phyloP scores from a whole-genome alignment of 1,140 invertebrate species.

The Holcopasites calliopsidis region DNA sequence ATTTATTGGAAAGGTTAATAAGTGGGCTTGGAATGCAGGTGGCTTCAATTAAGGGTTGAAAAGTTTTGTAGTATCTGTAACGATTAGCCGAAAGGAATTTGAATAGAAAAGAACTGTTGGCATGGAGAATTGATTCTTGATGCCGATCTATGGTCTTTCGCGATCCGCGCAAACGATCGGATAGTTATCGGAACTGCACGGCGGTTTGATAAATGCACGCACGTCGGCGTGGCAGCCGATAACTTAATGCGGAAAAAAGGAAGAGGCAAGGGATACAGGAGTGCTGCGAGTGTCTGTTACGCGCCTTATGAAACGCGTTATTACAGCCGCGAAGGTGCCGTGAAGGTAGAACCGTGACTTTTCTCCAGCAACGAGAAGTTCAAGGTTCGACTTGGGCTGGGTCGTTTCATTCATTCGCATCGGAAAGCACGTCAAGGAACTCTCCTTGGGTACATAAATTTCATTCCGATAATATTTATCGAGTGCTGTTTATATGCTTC shows the following conservation, averaged over 20 bases:
- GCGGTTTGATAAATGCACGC: constrained; percentile 47
- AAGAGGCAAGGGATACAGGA: constrained; percentile 40
- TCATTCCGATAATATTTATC: too few species aligned
- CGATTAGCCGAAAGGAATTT: too few species aligned
- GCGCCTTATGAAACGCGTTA: constrained; percentile 63
- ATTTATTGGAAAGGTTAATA: not conserved
- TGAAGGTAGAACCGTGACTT: constrained; percentile 51
- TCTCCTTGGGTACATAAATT: too few species aligned
- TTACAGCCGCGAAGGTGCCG: constrained; percentile 61
- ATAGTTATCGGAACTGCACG: constrained; percentile 41
- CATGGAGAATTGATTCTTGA: too few species aligned
- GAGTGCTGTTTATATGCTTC: too few species aligned
- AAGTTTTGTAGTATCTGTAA: too few species aligned
- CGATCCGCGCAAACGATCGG: constrained; percentile 54
- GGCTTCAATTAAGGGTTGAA: too few species aligned
- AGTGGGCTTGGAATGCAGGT: too few species aligned
- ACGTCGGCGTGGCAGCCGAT: constrained; percentile 41
- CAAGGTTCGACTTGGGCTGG: constrained; percentile 72
- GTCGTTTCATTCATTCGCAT: constrained; percentile 72
- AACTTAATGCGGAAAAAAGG: constrained; percentile 62
- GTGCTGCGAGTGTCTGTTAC: constrained; percentile 52
- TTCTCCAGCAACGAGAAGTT: constrained; percentile 59
- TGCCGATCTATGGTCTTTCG: not conserved
- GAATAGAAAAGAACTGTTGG: too few species aligned
- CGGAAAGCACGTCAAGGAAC: constrained; percentile 17